Evolutionary conservation across 1,140 invertebrate species (phyloP), one percentile per base, ranked within the genome.

Genomic region (Choristoneura fumiferana): DNA sequence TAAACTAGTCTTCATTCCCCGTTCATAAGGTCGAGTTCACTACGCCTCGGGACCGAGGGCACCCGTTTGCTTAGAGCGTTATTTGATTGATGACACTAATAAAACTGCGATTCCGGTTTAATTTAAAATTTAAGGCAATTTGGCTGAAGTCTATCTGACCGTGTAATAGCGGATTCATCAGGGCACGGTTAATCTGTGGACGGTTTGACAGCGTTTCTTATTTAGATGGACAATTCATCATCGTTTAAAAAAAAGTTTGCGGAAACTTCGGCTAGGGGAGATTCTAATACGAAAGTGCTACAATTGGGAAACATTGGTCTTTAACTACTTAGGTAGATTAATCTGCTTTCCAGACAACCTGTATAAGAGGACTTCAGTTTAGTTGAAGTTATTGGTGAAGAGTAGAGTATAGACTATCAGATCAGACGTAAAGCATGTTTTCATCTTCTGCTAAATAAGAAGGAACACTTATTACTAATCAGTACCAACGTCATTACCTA

Each of bases 111-210:
- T 85, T 88, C 82, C 81, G 81, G 82, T 85, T 88, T 88, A 88
- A 88, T 88, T 88, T 88, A 81, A 36, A 87, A 88, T 88, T 88
- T 88, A 85, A 88, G 79, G 81, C 81, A 88, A 85, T 88, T 88
- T 82, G 79, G 73, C 73, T 69, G 81, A 68, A 68, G 68, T 78
- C 73, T 70, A 60, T 74, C 72, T 85, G 81, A 81, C 82, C 82
- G 78, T 83, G 80, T 80, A 87, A 81, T 83, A 73, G 75, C 68
- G 79, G 69, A 73, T 75, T 73, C 77, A 81, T 76, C 74, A 71
- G 63, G 59, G 61, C 53, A 8, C 29, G 5, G 18, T 49, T 49
- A 49, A 49, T 49, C 43, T 49, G 43, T n/a, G 43, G 43, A 49
- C 43, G 43, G 22, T 49, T 49, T 49, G 43, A 22, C 43, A 49